Base-by-base conservation (phyloP, 2,797 vertebrate species). In the Melanogrammus aeglefinus region DNA sequence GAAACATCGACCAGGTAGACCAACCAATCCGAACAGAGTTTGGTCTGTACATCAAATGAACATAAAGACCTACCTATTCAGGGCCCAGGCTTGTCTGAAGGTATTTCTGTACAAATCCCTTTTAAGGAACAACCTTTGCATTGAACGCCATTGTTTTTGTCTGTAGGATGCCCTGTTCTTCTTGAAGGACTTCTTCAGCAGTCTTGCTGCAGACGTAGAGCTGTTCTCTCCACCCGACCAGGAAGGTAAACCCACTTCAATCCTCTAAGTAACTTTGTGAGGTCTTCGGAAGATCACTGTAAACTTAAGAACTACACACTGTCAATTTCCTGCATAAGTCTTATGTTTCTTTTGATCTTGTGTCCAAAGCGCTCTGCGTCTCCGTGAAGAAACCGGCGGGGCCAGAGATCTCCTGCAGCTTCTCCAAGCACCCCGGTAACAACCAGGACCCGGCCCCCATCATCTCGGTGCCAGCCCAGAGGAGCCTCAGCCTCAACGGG, bases 1-100 rank as follows among this genome's bases (percentile, higher is more conserved):
- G n/a, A 90, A 99, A 99, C 84, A 97, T 99, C 33, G 98, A 99
- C 91, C 98, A 99, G 96, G 98, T 99, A 82, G n/a, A 72, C 44
- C 31, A 13, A 75, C 21, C 21, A 27, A 6, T 0, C 0, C 24
- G 4, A 9, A 72, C 14, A 75, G 69, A 0, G 31, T 33, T 69
- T 9, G 10, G 2, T 27, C 29, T 69, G 63, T 35, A 21, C 70
- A 31, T 72, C 70, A 16, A 71, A 71, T 70, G 27, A 70, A 33
- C 33, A 31, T 35, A 7, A n/a, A 33, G 33, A 33, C 12, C 29
- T 18, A 14, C 70, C 70, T 66, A 24, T 24, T 12, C 12, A 12
- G 1, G 14, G 33, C 12, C 70, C 27, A 72, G 31, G 21, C 27
- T 72, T 35, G 29, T 72, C 70, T 72, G 9, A 71, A 33, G 2